Conservation (phyloP, 2,888 invertebrate species). For the Stegana nigrithorax region DNA sequence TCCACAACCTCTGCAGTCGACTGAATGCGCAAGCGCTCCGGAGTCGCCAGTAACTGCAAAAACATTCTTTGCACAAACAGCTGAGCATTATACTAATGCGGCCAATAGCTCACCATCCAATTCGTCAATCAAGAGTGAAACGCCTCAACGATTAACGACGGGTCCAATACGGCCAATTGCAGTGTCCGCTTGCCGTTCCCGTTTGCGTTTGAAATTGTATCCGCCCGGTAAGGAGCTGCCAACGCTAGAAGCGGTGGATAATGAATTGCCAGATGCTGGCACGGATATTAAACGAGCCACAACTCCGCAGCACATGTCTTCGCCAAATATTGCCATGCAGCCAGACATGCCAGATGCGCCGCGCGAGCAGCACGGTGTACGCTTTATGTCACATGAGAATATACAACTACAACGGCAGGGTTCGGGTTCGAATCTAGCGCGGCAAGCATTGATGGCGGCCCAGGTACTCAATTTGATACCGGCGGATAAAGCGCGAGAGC, state of each 20-base stretch:
- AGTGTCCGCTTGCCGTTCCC: constrained; percentile 67
- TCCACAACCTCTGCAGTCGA: constrained; percentile 45
- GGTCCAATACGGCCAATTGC: constrained; percentile 67
- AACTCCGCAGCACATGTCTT: constrained; percentile 67
- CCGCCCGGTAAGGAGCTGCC: constrained; percentile 65
- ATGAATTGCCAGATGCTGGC: constrained; percentile 25
- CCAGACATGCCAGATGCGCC: constrained; percentile 42
- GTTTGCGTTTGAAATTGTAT: constrained; percentile 65
- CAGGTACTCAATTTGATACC: constrained; percentile 86
- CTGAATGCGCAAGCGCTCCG: constrained; percentile 66
- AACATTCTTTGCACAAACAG: constrained; percentile 47
- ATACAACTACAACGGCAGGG: constrained; percentile 58
- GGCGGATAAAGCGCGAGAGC: constrained; percentile 83
- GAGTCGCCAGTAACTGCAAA: constrained; percentile 65
- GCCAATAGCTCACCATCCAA: constrained; percentile 63
- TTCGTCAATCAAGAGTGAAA: constrained; percentile 60
- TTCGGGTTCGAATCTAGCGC: constrained; percentile 69
- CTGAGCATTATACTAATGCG: constrained; percentile 31
- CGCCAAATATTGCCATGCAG: constrained; percentile 66
- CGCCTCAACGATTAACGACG: constrained; percentile 28
- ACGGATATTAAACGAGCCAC: constrained; percentile 52
- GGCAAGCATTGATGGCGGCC: constrained; percentile 81
- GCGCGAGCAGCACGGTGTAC: constrained; percentile 46
- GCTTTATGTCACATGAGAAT: constrained; percentile 66
- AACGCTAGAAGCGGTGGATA: constrained; percentile 35